phyloP scores from a whole-genome alignment of 2,113 vertebrate genomes.

The Rhabdornis inornatus region DNA sequence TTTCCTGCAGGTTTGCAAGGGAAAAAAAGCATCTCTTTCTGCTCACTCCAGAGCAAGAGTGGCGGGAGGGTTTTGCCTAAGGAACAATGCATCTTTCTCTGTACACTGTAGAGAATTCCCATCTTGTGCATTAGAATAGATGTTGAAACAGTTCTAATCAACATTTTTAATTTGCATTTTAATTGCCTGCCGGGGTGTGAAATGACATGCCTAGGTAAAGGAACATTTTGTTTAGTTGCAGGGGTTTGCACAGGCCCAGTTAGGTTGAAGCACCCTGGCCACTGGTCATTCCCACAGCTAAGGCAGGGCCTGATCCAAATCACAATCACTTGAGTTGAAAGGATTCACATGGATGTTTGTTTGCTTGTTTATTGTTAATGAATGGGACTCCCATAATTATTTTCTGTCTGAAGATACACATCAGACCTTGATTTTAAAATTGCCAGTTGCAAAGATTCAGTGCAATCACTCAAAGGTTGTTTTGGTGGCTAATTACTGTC shows the following conservation, averaged over 20 bases:
- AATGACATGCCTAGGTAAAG: constrained; percentile 32
- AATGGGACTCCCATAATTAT: background rate
- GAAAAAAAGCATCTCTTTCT: background rate
- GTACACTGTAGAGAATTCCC: constrained; percentile 6
- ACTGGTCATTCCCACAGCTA: background rate
- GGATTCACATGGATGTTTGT: background rate
- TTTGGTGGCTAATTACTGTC: background rate
- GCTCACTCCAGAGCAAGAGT: background rate
- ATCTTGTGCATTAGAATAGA: constrained; percentile 49
- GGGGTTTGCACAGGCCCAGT: background rate
- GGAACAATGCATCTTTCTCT: constrained; percentile 31
- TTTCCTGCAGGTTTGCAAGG: background rate
- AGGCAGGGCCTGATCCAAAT: background rate
- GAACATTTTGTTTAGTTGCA: background rate
- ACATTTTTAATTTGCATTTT: constrained; percentile 73
- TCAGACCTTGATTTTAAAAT: constrained; percentile 5
- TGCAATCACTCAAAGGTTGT: background rate
- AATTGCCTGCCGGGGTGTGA: constrained; percentile 63
- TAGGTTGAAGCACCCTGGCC: background rate
- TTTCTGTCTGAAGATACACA: background rate
- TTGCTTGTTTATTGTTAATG: background rate
- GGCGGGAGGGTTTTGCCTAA: background rate
- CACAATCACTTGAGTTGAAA: background rate
- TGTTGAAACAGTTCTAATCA: constrained; percentile 62
- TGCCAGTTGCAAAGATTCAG: background rate